Evolutionary conservation across 2,888 invertebrate genomes (phyloP).

Genomic region (Trissoscelio sp.): DNA sequence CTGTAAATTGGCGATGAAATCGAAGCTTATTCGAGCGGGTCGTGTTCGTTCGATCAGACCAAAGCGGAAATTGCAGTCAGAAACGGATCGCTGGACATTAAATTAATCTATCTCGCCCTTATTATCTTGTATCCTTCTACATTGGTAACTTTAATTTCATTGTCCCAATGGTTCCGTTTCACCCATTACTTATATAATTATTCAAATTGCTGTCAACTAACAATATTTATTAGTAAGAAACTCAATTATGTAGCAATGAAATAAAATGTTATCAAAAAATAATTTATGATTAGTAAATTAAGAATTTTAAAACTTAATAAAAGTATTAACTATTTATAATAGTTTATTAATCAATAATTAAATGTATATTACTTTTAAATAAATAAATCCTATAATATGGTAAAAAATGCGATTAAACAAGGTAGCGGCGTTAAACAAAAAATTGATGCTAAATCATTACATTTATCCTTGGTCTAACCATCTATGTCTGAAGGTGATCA

Average conservation of each 20-base stretch:
- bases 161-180: slow-evolving; percentile 45
- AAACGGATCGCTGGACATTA: slow-evolving; percentile 63
- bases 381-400: too few relatives aligned
- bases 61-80: slow-evolving; percentile 60
- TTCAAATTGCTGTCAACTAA: slow-evolving; percentile 9
- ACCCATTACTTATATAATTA: slow-evolving; percentile 39
- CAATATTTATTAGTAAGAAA: slow-evolving; percentile 8
- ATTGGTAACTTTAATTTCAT: slow-evolving; percentile 54
- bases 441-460: too few relatives aligned
- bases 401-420: too few relatives aligned
- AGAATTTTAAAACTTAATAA: too few relatives aligned
- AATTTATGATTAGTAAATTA: too few relatives aligned
- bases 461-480: too few relatives aligned
- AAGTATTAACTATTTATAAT: too few relatives aligned
- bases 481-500: too few relatives aligned
- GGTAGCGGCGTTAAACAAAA: too few relatives aligned
- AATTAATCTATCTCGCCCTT: slow-evolving; percentile 59
- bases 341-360: neutral
- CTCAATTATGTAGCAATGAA: neutral
- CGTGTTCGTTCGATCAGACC: slow-evolving; percentile 54
- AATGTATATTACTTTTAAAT: neutral
- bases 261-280: neutral
- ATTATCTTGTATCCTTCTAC: slow-evolving; percentile 59
- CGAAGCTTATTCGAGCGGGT: slow-evolving; percentile 43
- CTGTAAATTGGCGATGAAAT: slow-evolving; percentile 46